These are phyloP conservation scores for Drosophila hawaiiensis DNA, from an alignment of 2,888 invertebrate species.

Conservation along the genomic window DNA sequence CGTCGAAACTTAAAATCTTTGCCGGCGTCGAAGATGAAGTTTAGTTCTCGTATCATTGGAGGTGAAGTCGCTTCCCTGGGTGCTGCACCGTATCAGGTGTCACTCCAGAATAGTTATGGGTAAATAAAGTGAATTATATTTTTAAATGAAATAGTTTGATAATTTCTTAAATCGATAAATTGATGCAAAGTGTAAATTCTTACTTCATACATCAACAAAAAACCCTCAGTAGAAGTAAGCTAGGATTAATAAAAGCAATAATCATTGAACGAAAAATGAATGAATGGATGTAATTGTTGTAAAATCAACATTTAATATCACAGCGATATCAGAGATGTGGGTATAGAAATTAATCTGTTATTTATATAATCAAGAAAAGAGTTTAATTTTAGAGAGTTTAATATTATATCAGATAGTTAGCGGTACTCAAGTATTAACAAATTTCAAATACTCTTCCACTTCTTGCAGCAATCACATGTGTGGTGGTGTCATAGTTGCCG, in stretches of 20 bases:
- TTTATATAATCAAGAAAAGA: not conserved
- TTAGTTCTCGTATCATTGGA: constrained; percentile 71
- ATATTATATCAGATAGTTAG: too few species aligned
- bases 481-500: constrained; percentile 81
- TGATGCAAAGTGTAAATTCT: not conserved
- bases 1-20: constrained; percentile 42
- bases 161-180: not conserved
- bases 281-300: rapidly evolving
- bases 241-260: not conserved
- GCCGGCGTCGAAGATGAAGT: constrained; percentile 7
- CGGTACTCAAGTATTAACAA: not conserved
- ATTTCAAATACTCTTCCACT: too few species aligned
- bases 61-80: constrained; percentile 66
- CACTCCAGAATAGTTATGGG: constrained; percentile 77
- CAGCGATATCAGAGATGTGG: not conserved
- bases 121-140: constrained; percentile 13
- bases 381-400: not conserved
- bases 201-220: not conserved
- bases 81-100: constrained; percentile 83
- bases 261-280: not conserved
- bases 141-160: not conserved
- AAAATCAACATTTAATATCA: not conserved
- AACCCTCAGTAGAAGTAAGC: not conserved
- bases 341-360: not conserved
- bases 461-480: constrained; percentile 82